These are phyloP conservation scores for Sylvia atricapilla DNA, from an alignment of 2,113 vertebrate species.

Conservation along the genomic window DNA sequence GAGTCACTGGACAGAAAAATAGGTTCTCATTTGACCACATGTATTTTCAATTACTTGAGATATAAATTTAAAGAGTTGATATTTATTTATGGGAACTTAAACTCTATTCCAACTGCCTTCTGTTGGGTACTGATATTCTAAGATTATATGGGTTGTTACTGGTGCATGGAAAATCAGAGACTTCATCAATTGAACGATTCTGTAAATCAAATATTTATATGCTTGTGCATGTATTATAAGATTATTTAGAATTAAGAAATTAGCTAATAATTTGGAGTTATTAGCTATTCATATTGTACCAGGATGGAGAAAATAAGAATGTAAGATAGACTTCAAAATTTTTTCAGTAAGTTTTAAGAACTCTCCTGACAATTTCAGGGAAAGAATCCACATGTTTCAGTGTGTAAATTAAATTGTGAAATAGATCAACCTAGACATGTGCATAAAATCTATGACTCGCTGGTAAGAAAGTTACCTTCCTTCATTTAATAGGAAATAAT, in stretches of 20 bases:
- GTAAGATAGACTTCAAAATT: neutral
- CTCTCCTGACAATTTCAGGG: neutral
- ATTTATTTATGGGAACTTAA: neutral
- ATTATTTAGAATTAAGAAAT: neutral
- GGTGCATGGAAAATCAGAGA: neutral
- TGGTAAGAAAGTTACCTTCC: neutral
- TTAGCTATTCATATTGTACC: neutral
- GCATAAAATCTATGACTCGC: neutral
- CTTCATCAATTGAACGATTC: neutral
- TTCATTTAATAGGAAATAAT: neutral
- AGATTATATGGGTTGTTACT: neutral
- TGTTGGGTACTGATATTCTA: neutral
- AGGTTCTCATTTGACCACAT: neutral
- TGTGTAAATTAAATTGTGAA: neutral
- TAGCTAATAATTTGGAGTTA: neutral
- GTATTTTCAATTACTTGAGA: neutral
- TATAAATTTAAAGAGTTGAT: neutral
- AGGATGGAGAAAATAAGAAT: neutral
- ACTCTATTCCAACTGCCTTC: neutral
- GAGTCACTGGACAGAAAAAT: neutral
- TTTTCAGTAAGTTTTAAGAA: neutral
- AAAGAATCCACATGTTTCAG: neutral
- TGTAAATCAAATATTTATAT: neutral
- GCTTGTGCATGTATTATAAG: neutral
- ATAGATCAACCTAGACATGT: neutral